These are phyloP conservation scores for Nomada hirtipes DNA, from an alignment of 2,888 invertebrate genomes.

Conservation along the genomic window DNA sequence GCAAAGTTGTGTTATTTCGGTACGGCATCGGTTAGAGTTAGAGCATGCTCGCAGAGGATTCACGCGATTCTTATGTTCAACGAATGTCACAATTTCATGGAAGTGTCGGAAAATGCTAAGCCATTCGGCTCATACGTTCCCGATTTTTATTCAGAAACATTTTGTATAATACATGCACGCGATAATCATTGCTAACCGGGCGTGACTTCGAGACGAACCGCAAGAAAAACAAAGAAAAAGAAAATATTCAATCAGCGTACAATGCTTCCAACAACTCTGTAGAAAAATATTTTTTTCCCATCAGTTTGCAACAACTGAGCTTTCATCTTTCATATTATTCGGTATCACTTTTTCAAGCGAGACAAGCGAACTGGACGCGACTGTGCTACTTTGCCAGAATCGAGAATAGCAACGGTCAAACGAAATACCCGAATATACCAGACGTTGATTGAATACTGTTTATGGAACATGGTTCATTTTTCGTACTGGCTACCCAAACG, in stretches of 20 bases:
- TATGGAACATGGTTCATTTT: conserved; percentile 36
- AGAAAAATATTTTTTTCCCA: background rate
- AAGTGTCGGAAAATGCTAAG: background rate
- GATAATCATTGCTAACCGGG: no score
- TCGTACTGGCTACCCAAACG: background rate
- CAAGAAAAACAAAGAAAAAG: background rate
- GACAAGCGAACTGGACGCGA: conserved; percentile 44
- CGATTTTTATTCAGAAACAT: no score
- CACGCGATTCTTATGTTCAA: conserved; percentile 28
- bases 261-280: background rate
- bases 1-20: conserved; percentile 61
- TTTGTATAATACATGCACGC: no score
- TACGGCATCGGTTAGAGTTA: conserved; percentile 38
- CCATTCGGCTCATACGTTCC: background rate
- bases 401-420: conserved; percentile 69
- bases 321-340: conserved; percentile 10
- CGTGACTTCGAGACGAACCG: no score
- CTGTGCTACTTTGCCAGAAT: conserved; percentile 65
- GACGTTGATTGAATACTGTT: conserved; percentile 64
- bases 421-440: conserved; percentile 67
- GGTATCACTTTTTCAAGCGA: conserved; percentile 29
- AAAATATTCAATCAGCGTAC: background rate
- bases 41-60: conserved; percentile 13
- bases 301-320: background rate
- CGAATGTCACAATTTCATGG: conserved; percentile 15